Base-by-base conservation (phyloP, 2,113 vertebrate species). In the Cacatua alba region DNA sequence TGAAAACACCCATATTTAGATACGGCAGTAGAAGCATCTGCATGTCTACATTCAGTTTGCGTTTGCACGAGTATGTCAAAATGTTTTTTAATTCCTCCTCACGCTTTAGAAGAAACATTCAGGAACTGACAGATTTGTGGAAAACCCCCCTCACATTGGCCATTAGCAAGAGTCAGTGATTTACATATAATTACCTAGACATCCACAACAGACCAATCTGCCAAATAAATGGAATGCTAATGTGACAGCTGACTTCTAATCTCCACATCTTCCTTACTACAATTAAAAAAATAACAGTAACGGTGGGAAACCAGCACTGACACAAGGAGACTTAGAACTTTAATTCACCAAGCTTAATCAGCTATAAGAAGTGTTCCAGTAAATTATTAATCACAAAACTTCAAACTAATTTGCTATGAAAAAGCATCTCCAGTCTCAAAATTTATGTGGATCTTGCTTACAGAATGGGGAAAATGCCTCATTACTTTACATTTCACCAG, bases 151-250 rank as follows among this genome's bases (percentile, higher is more conserved):
- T 74, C 75, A 67, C 79, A 75, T 1, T 69, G 65, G 87, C 70
- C 93, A 82, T 93, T 90, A 96, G 82, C 84, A 91, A 84, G 82
- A 93, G 72, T 65, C 62, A 77, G 83, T 62, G n/a, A 76, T 95
- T 92, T 88, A 69, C 70, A 85, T 87, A 16, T 77, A 52, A 91
- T 96, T 90, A 82, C 49, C 21, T 10, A 67, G 60, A 84, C 62
- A 71, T 64, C 67, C 24, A 43, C 46, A 86, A 60, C 69, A 81
- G 51, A 86, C 62, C 31, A 51, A 53, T 82, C 62, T 90, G 68
- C 59, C 72, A 81, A 89, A 48, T 43, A 60, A 93, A 87, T 53
- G 52, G 86, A 90, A 62, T 12, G 13, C 17, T 75, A 69, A 90
- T 71, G 51, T 83, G 91, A 94, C 46, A 90, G 70, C 43, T 84